Conservation (phyloP, 1,140 invertebrate genomes). For the Drosophila kohkoa region DNA sequence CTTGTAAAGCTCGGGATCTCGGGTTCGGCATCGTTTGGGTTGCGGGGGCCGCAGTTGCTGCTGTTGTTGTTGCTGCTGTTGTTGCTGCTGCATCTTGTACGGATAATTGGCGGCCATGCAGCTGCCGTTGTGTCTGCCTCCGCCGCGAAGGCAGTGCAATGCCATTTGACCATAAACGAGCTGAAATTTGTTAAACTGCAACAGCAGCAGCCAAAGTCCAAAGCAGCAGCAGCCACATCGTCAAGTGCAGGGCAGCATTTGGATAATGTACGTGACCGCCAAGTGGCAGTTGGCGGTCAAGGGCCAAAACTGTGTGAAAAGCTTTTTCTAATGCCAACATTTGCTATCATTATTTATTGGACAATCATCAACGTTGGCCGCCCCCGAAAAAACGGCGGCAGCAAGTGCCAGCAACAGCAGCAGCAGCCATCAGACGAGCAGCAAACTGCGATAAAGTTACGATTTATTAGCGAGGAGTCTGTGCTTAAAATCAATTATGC, state of each 20-base stretch:
- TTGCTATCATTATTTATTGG: constrained; percentile 79
- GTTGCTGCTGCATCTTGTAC: constrained; percentile 74
- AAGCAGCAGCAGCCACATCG: constrained; percentile 39
- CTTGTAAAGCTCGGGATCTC: constrained; percentile 68
- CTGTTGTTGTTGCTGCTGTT: too few relatives aligned
- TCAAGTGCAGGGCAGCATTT: constrained; percentile 72
- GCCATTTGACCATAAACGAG: constrained; percentile 83
- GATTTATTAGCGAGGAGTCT: constrained; percentile 81
- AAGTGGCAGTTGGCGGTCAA: constrained; percentile 38
- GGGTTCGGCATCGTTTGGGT: constrained; percentile 12
- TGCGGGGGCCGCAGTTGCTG: constrained; percentile 57
- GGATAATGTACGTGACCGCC: constrained; percentile 57
- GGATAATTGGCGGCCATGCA: constrained; percentile 76
- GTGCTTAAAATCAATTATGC: constrained; percentile 85
- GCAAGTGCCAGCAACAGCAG: constrained; percentile 30
- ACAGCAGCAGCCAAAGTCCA: constrained; percentile 2
- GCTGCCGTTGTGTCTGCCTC: constrained; percentile 74
- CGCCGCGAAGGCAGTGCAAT: constrained; percentile 56
- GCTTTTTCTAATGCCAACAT: constrained; percentile 59
- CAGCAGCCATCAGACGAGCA: constrained; percentile 52
- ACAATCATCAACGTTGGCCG: constrained; percentile 55
- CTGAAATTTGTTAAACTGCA: constrained; percentile 73
- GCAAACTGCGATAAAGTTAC: constrained; percentile 76
- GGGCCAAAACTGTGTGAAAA: constrained; percentile 62
- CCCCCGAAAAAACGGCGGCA: constrained; percentile 32